Base-by-base conservation (phyloP, 2,888 invertebrate genomes). In the Automeris io region DNA sequence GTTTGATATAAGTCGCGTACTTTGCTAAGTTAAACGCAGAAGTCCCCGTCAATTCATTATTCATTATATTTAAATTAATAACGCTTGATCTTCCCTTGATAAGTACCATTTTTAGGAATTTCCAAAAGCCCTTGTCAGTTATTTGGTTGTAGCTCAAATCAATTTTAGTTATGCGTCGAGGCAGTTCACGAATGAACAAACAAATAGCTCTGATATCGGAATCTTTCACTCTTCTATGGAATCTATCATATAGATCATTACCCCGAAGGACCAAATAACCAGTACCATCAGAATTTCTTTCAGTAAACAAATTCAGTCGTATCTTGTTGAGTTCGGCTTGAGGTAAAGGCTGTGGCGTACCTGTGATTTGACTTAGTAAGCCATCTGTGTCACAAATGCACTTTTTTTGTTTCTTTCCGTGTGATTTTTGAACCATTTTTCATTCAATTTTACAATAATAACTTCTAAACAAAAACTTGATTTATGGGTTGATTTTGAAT, bases 121-220 rank as follows among this genome's bases (percentile, higher is more conserved):
- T 79, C 31, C 60, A 61, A 13, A 90, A 76, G 0, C 89, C 89
- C 9, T 43, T 43, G 44, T 90, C 88, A 0, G 87, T 87, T 6
- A 91, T 87, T 33, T 81, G 52, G 45, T 91, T 91, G 51, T 89
- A 90, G 18, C 87, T 73, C 4, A 91, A 60, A 49, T 89, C 88
- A 1, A 91, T 33, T 34, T 72, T 82, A 0, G 75, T 75, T 2
- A 91, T 79, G 34, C 88, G 62, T 13, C 65, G 54, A 0, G 74
- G 70, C 40, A 86, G 57, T 32, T 77, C 67, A 22, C 57, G 61
- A 1, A 90, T 49, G 42, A 90, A 91, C 1, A 63, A 21, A n/a
- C 75, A 66, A 13, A 91, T 74, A 8, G 81, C 80, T 37, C 66
- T 54, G 22, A 91, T 76, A 43, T 91, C 90, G 0, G 54, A 45